phyloP scores from a whole-genome alignment of 1,140 invertebrate species.

The Drosophila bocki region DNA sequence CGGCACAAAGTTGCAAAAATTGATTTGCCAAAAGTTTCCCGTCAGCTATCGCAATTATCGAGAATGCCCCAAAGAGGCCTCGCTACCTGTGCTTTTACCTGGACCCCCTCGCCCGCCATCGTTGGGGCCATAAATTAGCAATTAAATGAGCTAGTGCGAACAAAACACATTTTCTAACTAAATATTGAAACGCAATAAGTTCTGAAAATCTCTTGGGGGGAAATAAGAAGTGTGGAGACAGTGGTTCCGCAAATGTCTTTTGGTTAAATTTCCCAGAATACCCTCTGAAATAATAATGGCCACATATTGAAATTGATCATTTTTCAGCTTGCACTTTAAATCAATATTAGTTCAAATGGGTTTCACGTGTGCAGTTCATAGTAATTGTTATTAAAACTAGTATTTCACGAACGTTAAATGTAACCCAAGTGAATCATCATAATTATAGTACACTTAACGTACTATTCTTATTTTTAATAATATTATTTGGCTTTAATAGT shows the following conservation, averaged over 20 bases:
- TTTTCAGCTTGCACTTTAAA: not conserved
- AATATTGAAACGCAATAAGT: slow-evolving; percentile 83
- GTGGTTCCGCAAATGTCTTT: slow-evolving; percentile 20
- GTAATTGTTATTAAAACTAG: not conserved
- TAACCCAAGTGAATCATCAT: not conserved
- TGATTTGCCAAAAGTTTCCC: slow-evolving; percentile 56
- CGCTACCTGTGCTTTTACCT: slow-evolving; percentile 30
- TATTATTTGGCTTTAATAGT: too few relatives aligned
- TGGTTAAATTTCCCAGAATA: not conserved
- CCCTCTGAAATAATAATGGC: slow-evolving; percentile 6
- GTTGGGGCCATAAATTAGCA: slow-evolving; percentile 73
- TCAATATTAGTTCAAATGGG: slow-evolving; percentile 8
- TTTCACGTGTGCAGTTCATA: not conserved
- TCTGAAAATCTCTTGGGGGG: slow-evolving; percentile 34
- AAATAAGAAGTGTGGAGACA: slow-evolving; percentile 23
- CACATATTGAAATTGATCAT: not conserved
- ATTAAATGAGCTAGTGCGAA: slow-evolving; percentile 79
- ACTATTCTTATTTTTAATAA: not conserved
- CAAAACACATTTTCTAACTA: slow-evolving; percentile 68
- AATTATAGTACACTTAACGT: not conserved
- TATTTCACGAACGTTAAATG: not conserved
- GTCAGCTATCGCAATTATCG: slow-evolving; percentile 73
- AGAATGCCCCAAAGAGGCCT: slow-evolving; percentile 49
- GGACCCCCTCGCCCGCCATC: not conserved
- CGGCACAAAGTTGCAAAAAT: slow-evolving; percentile 78